Percentiles rank a stretch among this genome's conserved stretches.
Conservation (phyloP, 1,140 invertebrate genomes). For the Monochamus saltuarius region DNA sequence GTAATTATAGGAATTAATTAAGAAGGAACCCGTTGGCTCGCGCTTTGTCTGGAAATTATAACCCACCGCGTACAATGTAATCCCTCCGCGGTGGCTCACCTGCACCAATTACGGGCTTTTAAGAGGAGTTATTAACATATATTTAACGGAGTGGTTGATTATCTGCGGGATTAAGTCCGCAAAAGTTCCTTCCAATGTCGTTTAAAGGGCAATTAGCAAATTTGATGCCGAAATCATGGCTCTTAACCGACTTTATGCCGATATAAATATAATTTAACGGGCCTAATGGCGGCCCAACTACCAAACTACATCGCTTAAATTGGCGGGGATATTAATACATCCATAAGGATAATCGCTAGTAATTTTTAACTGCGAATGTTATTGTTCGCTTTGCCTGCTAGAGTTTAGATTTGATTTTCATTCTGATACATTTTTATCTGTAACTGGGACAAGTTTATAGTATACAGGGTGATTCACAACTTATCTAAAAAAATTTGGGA, state of each 20-base stretch:
- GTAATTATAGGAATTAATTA: no score
- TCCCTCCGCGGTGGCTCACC: constrained; percentile 10
- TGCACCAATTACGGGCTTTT: constrained; percentile 25
- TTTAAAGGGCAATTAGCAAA: constrained; percentile 27
- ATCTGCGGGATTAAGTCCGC: constrained; percentile 23
- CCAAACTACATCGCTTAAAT: constrained; percentile 21
- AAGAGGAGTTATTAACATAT: constrained; percentile 25
- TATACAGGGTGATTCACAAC: no score
- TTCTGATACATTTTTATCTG: no score
- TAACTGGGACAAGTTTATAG: no score
- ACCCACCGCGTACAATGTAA: no score
- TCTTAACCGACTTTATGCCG: constrained; percentile 20
- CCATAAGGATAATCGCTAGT: neutral
- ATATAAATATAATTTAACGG: constrained; percentile 32
- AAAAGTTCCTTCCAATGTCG: constrained; percentile 9
- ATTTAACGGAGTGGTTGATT: constrained; percentile 26
- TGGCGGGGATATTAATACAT: constrained; percentile 23
- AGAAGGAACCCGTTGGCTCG: no score
- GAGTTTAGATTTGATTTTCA: neutral
- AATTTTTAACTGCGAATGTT: neutral
- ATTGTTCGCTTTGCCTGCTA: neutral
- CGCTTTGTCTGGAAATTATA: no score
- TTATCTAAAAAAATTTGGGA: no score
- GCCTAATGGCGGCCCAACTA: constrained; percentile 20
- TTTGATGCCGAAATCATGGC: constrained; percentile 29